These are phyloP conservation scores for Triops cancriformis DNA, from an alignment of 1,140 invertebrate species.

Conservation along the genomic window DNA sequence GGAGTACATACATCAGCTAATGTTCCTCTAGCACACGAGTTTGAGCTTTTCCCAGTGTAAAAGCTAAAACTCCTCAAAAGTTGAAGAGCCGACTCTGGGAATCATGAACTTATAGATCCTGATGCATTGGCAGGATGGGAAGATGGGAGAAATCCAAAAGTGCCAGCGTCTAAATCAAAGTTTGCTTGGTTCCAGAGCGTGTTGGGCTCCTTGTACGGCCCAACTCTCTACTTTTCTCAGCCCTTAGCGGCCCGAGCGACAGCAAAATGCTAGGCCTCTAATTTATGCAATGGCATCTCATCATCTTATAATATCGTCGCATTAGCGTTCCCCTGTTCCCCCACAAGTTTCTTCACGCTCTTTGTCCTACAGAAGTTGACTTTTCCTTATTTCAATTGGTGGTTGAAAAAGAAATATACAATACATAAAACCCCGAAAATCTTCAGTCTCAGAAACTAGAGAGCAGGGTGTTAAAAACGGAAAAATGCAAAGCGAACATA, in stretches of 20 bases:
- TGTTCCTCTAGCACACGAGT: background rate
- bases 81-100: background rate
- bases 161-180: background rate
- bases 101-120: background rate
- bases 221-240: background rate
- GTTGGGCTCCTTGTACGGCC: background rate
- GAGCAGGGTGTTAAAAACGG: background rate
- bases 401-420: background rate
- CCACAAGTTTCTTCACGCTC: background rate
- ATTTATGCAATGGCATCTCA: background rate
- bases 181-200: background rate
- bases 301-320: background rate
- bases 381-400: background rate
- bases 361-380: background rate
- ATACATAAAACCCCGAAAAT: background rate
- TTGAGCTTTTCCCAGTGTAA: background rate
- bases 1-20: background rate
- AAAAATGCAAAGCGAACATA: background rate
- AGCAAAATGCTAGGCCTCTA: slow-evolving; percentile 2
- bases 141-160: background rate
- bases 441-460: background rate
- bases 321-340: background rate
- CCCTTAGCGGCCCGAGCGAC: background rate
- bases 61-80: slow-evolving; percentile 6
- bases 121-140: background rate